Evolutionary conservation across 2,797 vertebrate species (phyloP).

Genomic region (Vipera ursinii): DNA sequence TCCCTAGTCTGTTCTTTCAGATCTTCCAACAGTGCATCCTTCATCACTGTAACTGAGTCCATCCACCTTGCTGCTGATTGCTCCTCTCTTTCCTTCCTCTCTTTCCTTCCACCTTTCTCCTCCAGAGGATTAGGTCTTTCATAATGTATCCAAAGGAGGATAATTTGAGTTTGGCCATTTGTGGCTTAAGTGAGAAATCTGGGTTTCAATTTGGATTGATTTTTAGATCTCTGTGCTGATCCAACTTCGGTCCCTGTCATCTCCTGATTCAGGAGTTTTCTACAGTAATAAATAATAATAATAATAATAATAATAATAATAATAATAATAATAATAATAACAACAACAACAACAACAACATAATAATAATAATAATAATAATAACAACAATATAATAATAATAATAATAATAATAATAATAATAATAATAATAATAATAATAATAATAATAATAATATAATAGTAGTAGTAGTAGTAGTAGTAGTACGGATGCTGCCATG

Average conservation of each 20-base stretch:
- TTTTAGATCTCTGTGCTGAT: neutral
- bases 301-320: too few relatives aligned
- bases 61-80: neutral
- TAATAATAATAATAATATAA: too few relatives aligned
- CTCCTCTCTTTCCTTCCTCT: neutral
- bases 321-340: too few relatives aligned
- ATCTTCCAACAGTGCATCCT: neutral
- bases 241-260: neutral
- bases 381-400: too few relatives aligned
- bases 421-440: too few relatives aligned
- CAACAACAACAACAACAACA: too few relatives aligned
- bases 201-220: neutral
- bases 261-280: neutral
- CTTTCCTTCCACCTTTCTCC: neutral
- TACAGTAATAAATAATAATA: too few relatives aligned
- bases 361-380: too few relatives aligned
- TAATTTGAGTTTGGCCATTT: neutral
- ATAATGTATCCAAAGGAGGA: neutral
- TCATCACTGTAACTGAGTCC: neutral
- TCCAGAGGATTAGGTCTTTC: neutral
- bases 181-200: neutral
- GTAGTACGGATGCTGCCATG: neutral
- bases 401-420: too few relatives aligned
- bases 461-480: too few relatives aligned
- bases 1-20: neutral